A percentile compares a stretch with the other conserved stretches of the same genome.
phyloP scores from a whole-genome alignment of 2,113 vertebrate genomes.

The Pygoscelis antarcticus region DNA sequence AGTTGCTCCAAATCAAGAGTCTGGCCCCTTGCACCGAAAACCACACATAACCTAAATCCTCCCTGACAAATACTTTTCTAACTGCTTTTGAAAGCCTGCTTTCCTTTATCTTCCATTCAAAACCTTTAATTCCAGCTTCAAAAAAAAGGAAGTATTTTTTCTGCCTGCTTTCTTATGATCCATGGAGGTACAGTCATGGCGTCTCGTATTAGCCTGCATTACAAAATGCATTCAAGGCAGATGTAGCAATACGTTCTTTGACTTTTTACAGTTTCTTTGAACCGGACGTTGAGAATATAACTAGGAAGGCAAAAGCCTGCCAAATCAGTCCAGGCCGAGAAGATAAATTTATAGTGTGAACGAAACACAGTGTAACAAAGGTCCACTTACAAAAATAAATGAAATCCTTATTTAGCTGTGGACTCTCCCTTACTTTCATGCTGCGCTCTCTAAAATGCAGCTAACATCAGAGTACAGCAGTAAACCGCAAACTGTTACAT shows the following conservation, averaged over 20 bases:
- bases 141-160: background rate
- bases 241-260: background rate
- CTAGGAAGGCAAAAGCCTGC: background rate
- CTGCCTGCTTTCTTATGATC: background rate
- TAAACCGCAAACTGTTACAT: background rate
- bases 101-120: background rate
- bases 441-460: background rate
- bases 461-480: background rate
- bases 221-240: background rate
- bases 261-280: background rate
- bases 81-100: background rate
- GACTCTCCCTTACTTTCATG: background rate
- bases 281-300: background rate
- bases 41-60: background rate
- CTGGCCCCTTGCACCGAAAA: background rate
- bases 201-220: background rate
- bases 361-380: background rate
- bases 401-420: background rate
- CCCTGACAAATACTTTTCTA: background rate
- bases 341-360: background rate
- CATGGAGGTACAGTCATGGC: background rate
- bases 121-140: background rate
- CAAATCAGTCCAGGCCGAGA: background rate
- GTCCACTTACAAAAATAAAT: background rate
- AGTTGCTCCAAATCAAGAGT: background rate